Base-by-base conservation (phyloP, 2,888 invertebrate species). In the Polydrusus tereticollis region DNA sequence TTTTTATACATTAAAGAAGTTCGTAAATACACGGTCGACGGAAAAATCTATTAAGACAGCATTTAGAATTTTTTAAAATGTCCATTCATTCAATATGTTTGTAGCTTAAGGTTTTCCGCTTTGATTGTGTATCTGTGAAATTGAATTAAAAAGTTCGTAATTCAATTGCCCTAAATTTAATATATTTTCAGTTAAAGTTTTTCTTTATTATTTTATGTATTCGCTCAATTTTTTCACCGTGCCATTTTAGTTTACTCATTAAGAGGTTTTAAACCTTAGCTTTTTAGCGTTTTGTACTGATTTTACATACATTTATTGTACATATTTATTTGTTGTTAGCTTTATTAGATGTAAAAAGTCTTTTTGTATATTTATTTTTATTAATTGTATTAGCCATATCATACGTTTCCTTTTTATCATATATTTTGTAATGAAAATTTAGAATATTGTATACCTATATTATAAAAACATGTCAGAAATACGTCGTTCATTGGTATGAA, bases 311-410 rank as follows among this genome's bases (percentile, higher is more conserved):
- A 58, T 66, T 65, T 59, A 62, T 50, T 76, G 72, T 76, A 75
- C 33, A 76, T 71, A 75, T 43, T n/a, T 21, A 50, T 52, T 57
- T 72, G 68, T 73, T 75, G 71, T 75, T 63, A 75, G 75, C 77
- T 75, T 77, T 75, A 75, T 73, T 76, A 72, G 69, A 26, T 74
- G 72, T 60, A 72, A 74, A 75, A 70, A 73, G 62, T 72, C 67
- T 66, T n/a, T 73, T 69, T 77, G 76, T 77, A 76, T 76, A 76
- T 76, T 76, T 77, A 76, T 76, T 76, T 75, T 59, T 71, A 66
- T 58, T 75, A 26, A 64, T 75, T 60, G 62, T 69, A 70, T 74
- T 77, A 76, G 75, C 73, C 74, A 75, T 76, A 75, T 75, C 75
- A 67, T 74, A 38, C 38, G 50, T 65, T 71, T 72, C 16, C 36